Evolutionary conservation across 1,140 invertebrate genomes (phyloP).

Genomic region (Stratiolaelaps scimitus): DNA sequence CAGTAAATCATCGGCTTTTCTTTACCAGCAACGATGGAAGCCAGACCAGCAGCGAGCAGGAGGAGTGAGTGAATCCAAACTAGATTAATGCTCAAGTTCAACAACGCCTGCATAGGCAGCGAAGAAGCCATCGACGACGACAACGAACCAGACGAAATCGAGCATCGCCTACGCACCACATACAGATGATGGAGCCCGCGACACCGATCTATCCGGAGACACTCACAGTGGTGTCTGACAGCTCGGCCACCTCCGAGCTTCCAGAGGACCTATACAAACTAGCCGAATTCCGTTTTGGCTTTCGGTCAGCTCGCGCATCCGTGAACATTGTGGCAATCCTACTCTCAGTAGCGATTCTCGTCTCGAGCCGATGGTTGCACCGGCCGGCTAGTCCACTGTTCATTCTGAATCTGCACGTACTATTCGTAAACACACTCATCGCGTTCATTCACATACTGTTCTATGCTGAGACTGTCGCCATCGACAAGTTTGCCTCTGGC

Average conservation of each 20-base stretch:
- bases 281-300: constrained; percentile 16
- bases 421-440: constrained; percentile 1
- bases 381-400: constrained; percentile 20
- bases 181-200: background rate
- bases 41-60: too few species aligned
- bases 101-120: background rate
- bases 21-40: too few species aligned
- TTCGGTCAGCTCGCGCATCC: background rate
- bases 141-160: background rate
- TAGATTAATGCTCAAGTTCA: too few species aligned
- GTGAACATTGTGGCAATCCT: constrained; percentile 2
- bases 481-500: background rate
- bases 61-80: too few species aligned
- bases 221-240: too few species aligned
- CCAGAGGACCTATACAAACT: background rate
- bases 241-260: background rate
- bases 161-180: background rate
- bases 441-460: constrained; percentile 19
- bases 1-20: too few species aligned
- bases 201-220: background rate
- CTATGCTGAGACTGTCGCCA: constrained; percentile 11
- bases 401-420: constrained; percentile 17
- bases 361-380: background rate
- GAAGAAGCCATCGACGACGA: background rate
- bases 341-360: background rate